phyloP scores from a whole-genome alignment of 2,797 vertebrate genomes.

The Brachyalestes nurse region DNA sequence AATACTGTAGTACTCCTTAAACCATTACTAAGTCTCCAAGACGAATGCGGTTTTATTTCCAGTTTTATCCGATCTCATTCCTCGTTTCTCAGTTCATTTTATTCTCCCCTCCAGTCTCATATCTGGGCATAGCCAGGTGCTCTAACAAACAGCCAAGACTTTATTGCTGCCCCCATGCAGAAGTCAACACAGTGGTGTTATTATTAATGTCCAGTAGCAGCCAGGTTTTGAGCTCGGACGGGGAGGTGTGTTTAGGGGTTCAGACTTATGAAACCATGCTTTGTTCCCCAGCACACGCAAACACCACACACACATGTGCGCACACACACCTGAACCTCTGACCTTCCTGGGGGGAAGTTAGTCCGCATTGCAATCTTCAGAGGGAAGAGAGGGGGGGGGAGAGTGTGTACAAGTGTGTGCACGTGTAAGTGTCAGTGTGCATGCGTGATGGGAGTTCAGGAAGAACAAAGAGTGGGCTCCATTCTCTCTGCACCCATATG shows the following conservation, averaged over 20 bases:
- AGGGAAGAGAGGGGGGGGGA: background rate
- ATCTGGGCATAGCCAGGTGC: background rate
- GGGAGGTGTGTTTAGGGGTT: slow-evolving; percentile 49
- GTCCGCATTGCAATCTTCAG: slow-evolving; percentile 49
- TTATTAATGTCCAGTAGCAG: slow-evolving; percentile 38
- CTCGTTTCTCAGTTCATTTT: background rate
- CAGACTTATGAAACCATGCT: slow-evolving; percentile 54
- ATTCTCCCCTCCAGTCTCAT: background rate
- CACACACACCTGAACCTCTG: slow-evolving; percentile 67
- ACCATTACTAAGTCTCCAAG: background rate
- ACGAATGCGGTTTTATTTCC: background rate
- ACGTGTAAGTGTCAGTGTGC: slow-evolving; percentile 18
- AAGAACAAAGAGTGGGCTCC: slow-evolving; percentile 41
- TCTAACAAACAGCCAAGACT: background rate
- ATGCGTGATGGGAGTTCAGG: slow-evolving; percentile 9
- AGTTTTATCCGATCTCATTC: background rate
- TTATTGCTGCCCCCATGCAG: slow-evolving; percentile 21
- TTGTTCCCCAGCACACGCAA: slow-evolving; percentile 59
- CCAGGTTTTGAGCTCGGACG: slow-evolving; percentile 33
- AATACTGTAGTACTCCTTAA: background rate
- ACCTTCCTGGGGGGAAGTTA: slow-evolving; percentile 73
- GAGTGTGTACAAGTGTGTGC: background rate
- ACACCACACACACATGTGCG: background rate
- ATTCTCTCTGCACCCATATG: slow-evolving; percentile 38
- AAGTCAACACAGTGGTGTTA: slow-evolving; percentile 38